These are phyloP conservation scores for Donacobius atricapilla DNA, from an alignment of 2,113 vertebrate species.

Conservation along the genomic window DNA sequence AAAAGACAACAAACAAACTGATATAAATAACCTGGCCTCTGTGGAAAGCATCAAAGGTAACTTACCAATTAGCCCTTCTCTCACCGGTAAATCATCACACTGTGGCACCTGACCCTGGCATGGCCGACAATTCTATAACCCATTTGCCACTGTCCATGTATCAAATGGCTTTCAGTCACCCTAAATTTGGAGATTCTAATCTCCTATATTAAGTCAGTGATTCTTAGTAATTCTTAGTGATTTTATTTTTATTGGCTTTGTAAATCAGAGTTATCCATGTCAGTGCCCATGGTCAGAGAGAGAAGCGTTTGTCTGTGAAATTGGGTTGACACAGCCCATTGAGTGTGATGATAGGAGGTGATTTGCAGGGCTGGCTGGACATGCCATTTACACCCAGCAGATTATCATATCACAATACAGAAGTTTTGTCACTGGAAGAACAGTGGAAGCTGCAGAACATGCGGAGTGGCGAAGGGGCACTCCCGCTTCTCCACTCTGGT, in stretches of 20 bases:
- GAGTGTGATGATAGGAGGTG: conserved; percentile 73
- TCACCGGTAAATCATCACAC: background rate
- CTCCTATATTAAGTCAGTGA: conserved; percentile 70
- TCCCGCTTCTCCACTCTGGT: accelerated
- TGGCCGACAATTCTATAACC: conserved; percentile 47
- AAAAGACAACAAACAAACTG: conserved; percentile 7
- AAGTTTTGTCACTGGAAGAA: conserved; percentile 24
- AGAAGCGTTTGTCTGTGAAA: conserved; percentile 84
- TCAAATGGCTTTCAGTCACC: conserved; percentile 57
- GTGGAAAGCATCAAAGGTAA: background rate
- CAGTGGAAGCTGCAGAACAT: background rate
- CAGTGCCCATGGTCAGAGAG: conserved; percentile 66
- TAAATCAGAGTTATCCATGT: conserved; percentile 77
- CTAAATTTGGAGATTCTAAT: conserved; percentile 71
- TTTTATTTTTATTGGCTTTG: conserved; percentile 78
- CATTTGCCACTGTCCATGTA: conserved; percentile 40
- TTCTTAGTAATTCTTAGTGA: conserved; percentile 66
- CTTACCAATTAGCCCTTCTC: conserved; percentile 53
- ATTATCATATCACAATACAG: conserved; percentile 63
- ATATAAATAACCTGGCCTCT: background rate
- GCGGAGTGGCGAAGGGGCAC: background rate
- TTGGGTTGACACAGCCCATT: conserved; percentile 81
- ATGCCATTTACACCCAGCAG: conserved; percentile 57
- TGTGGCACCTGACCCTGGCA: conserved; percentile 28
- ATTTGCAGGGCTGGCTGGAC: conserved; percentile 72